A percentile compares a stretch with the other conserved stretches of the same genome.
Evolutionary conservation across 1,140 invertebrate species (phyloP).

Genomic region (Linepithema humile): DNA sequence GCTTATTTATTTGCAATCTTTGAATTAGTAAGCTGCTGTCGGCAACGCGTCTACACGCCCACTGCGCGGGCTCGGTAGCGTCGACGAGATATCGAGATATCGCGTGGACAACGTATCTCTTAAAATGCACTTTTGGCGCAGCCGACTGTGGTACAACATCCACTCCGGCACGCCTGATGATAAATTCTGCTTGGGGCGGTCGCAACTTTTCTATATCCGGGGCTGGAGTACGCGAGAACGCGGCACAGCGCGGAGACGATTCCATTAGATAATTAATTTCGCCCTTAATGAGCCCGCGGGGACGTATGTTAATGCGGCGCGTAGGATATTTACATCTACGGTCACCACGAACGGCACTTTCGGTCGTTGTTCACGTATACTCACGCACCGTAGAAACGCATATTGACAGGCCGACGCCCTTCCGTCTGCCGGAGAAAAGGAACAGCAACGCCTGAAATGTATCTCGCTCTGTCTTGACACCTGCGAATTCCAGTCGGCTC

Average conservation of each 20-base stretch:
- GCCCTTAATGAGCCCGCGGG: constrained; percentile 81
- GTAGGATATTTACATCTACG: constrained; percentile 82
- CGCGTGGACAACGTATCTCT: background rate
- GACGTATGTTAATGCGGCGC: constrained; percentile 83
- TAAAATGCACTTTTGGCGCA: background rate
- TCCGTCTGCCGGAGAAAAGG: background rate
- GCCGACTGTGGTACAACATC: background rate
- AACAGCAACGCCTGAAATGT: constrained; percentile 23
- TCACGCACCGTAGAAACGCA: constrained; percentile 58
- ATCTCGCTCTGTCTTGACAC: constrained; percentile 41
- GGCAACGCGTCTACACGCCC: too few species aligned
- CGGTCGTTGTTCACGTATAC: constrained; percentile 70
- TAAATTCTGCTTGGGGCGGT: constrained; percentile 24
- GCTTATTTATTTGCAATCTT: too few species aligned
- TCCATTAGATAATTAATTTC: constrained; percentile 82
- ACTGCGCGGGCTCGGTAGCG: background rate
- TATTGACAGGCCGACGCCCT: constrained; percentile 55
- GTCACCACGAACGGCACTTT: constrained; percentile 74
- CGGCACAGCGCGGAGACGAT: constrained; percentile 63
- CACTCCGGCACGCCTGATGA: background rate
- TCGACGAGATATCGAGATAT: background rate
- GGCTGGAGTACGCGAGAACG: background rate
- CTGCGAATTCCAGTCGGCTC: constrained; percentile 42
- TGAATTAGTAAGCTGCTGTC: too few species aligned
- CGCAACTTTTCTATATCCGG: constrained; percentile 47